Base-by-base conservation (phyloP, 2,113 vertebrate genomes). In the Leptobrachium ailaonicum region DNA sequence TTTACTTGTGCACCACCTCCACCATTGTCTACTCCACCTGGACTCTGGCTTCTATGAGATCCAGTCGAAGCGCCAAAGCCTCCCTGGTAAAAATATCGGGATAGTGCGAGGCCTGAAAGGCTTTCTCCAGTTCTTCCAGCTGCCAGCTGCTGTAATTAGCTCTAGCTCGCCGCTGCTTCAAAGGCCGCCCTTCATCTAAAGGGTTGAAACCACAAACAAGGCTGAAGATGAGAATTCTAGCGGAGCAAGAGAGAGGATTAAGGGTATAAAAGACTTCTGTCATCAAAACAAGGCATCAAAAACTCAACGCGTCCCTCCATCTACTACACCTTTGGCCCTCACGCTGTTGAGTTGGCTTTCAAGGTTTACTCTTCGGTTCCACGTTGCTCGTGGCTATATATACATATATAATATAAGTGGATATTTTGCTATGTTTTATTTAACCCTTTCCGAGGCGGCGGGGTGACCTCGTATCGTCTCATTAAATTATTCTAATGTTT, bases 101-200 rank as follows among this genome's bases (percentile, higher is more conserved):
- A 85, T 95, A 95, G 88, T 93, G 94, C 7, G 93, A 94, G 84
- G 86, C 91, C 87, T 93, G 88, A 47, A 95, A 95, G 70, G 93
- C 92, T 82, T 93, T 94, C 88, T 95, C 94, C 85, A 95, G 87
- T 88, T 95, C 93, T 86, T 95, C 92, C 83, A 95, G 92, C 87
- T 95, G 94, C 94, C 94, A 95, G 89, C 92, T 93, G 91, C 92
- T 94, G 91, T 95, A 95, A 91, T 95, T 95, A 88, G 94, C 94
- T 76, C 94, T 89, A 1, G 94, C 92, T 0, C 94, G 91, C 74
- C 94, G 88, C 87, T 95, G 94, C 88, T 95, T 95, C 88, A 90
- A 90, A 82, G 93, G 93, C 87, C 92, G 91, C 78, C 88, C 90
- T 85, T 94, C 93, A 88, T 94, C 94, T 95, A 91, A 89, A 92